phyloP scores from a whole-genome alignment of 2,113 vertebrate species.

The Solenodon paradoxus region DNA sequence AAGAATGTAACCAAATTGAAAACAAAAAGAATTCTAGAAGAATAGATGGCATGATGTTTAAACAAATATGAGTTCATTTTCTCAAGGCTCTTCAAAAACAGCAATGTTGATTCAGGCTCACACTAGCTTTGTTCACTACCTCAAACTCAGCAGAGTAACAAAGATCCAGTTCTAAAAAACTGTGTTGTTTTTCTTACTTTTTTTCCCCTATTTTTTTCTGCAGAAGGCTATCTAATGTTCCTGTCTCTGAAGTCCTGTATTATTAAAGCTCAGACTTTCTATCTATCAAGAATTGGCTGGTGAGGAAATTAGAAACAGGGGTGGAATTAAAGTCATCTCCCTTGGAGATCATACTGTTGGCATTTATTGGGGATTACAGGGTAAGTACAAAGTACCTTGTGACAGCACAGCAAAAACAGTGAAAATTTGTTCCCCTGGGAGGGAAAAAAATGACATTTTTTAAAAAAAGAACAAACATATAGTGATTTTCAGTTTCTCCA shows the following conservation, averaged over 20 bases:
- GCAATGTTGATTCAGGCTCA: background rate
- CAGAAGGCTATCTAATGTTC: background rate
- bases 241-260: background rate
- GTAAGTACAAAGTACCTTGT: background rate
- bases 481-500: constrained; percentile 35
- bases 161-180: background rate
- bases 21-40: background rate
- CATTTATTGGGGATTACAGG: background rate
- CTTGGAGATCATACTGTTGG: constrained; percentile 17
- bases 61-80: background rate
- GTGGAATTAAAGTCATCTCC: constrained; percentile 40
- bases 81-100: background rate
- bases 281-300: background rate
- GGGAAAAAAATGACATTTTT: constrained; percentile 38
- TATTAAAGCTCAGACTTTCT: constrained; percentile 41
- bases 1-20: background rate
- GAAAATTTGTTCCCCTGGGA: background rate
- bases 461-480: background rate
- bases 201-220: background rate
- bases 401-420: background rate
- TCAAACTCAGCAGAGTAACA: background rate
- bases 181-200: background rate
- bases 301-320: constrained; percentile 45
- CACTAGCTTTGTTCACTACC: background rate
- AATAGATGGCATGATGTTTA: background rate